Conservation (phyloP, 2,888 invertebrate species). For the Ptychoptera contaminata region DNA sequence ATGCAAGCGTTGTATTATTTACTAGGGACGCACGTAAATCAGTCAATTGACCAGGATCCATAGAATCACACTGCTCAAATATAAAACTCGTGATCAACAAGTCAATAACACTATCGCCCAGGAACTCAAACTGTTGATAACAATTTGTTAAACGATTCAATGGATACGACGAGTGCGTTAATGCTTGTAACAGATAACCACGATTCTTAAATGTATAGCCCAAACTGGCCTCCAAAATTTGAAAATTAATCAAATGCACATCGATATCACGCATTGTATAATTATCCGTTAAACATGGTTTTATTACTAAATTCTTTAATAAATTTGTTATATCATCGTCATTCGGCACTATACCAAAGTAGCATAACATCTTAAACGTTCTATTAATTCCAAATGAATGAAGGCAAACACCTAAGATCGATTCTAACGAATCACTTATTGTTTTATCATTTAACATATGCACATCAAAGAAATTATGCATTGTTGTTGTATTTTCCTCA, state of each 20-base stretch:
- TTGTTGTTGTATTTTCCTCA: slow-evolving; percentile 17
- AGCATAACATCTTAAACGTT: slow-evolving; percentile 40
- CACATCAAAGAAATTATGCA: slow-evolving; percentile 31
- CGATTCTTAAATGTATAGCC: slow-evolving; percentile 68
- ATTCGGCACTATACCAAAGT: slow-evolving; percentile 44
- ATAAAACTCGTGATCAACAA: slow-evolving; percentile 79
- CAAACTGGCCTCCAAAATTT: slow-evolving; percentile 44
- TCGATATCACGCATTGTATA: slow-evolving; percentile 32
- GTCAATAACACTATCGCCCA: slow-evolving; percentile 85
- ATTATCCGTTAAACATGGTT: slow-evolving; percentile 23
- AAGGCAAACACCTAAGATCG: slow-evolving; percentile 62
- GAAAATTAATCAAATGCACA: slow-evolving; percentile 29
- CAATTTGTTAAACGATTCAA: slow-evolving; percentile 69
- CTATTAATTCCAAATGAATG: slow-evolving; percentile 31
- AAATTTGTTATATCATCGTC: slow-evolving; percentile 24
- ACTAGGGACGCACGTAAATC: slow-evolving; percentile 90
- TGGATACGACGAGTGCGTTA: slow-evolving; percentile 83
- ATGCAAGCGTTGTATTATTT: slow-evolving; percentile 90
- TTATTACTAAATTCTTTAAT: slow-evolving; percentile 17
- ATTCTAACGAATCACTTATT: slow-evolving; percentile 66
- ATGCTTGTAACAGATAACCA: slow-evolving; percentile 69
- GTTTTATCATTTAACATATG: slow-evolving; percentile 44
- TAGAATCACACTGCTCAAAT: slow-evolving; percentile 51
- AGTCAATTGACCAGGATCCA: slow-evolving; percentile 76
- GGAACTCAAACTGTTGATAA: slow-evolving; percentile 81